These are phyloP conservation scores for Laupala kohalensis DNA, from an alignment of 1,140 invertebrate species.

Conservation along the genomic window DNA sequence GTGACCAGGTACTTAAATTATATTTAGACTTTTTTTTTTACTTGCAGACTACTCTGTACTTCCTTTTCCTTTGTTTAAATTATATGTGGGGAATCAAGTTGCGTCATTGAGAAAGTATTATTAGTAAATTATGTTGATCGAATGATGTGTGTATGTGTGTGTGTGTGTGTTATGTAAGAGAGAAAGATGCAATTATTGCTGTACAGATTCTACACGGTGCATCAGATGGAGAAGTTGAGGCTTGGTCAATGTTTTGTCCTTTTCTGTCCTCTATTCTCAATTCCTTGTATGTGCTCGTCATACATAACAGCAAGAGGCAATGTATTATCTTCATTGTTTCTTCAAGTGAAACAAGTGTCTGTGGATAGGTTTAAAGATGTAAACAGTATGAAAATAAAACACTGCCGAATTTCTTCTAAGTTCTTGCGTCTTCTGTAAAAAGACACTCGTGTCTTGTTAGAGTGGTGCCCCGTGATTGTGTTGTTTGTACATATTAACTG, in stretches of 20 bases:
- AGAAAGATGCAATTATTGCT: not conserved
- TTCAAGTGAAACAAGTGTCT: not conserved
- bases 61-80: conserved; percentile 5
- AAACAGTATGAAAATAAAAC: not conserved
- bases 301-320: not conserved
- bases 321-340: not conserved
- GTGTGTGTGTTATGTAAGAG: not conserved
- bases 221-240: not conserved
- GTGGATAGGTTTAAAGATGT: not conserved
- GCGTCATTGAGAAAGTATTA: not conserved
- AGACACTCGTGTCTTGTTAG: not conserved
- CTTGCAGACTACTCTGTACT: not conserved
- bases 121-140: not conserved
- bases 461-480: not conserved
- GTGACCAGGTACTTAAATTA: conserved; percentile 9
- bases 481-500: not conserved
- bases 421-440: not conserved
- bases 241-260: not conserved
- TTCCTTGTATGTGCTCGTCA: not conserved
- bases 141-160: not conserved
- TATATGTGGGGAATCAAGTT: conserved; percentile 3
- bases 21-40: conserved; percentile 1
- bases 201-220: not conserved
- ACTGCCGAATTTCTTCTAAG: not conserved
- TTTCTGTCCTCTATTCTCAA: not conserved